Evolutionary conservation across 1,140 invertebrate species (phyloP).

Genomic region (Copidosoma floridanum): DNA sequence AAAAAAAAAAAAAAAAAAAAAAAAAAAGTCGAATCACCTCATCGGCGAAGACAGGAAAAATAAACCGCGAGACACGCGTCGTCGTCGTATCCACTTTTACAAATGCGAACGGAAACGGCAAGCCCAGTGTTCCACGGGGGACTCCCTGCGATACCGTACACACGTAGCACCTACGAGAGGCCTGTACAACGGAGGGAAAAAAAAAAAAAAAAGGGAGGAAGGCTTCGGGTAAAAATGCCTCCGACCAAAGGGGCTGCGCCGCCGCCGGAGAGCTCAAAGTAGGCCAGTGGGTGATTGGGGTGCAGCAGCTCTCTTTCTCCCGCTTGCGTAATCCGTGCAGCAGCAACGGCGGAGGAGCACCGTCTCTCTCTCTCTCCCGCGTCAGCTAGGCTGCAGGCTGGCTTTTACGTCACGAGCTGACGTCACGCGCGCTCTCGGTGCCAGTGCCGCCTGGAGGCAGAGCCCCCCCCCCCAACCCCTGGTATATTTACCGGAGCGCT

Average conservation of each 20-base stretch:
- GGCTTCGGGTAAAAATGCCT: slow-evolving; percentile 18
- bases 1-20: too few species aligned
- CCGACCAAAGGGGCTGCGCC: slow-evolving; percentile 26
- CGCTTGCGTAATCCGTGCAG: slow-evolving; percentile 47
- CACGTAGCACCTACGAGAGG: too few species aligned
- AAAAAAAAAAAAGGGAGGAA: background rate
- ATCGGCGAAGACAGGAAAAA: too few species aligned
- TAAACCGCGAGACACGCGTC: too few species aligned
- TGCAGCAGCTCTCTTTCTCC: slow-evolving; percentile 32
- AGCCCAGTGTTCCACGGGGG: too few species aligned
- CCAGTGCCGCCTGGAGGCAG: too few species aligned
- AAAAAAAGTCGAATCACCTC: too few species aligned
- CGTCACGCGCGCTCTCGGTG: too few species aligned
- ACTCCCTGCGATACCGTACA: too few species aligned
- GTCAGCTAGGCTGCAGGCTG: background rate
- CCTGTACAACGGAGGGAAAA: background rate
- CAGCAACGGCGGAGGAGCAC: slow-evolving; percentile 35
- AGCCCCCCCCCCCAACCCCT: background rate
- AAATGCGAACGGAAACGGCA: too few species aligned
- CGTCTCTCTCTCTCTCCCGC: slow-evolving; percentile 25
- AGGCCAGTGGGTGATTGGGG: slow-evolving; percentile 47
- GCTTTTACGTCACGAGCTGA: slow-evolving; percentile 27
- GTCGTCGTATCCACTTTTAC: too few species aligned
- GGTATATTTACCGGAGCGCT: too few species aligned
- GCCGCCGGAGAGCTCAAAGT: slow-evolving; percentile 33